phyloP scores from a whole-genome alignment of 2,113 vertebrate genomes.

The Oncorhynchus nerka region DNA sequence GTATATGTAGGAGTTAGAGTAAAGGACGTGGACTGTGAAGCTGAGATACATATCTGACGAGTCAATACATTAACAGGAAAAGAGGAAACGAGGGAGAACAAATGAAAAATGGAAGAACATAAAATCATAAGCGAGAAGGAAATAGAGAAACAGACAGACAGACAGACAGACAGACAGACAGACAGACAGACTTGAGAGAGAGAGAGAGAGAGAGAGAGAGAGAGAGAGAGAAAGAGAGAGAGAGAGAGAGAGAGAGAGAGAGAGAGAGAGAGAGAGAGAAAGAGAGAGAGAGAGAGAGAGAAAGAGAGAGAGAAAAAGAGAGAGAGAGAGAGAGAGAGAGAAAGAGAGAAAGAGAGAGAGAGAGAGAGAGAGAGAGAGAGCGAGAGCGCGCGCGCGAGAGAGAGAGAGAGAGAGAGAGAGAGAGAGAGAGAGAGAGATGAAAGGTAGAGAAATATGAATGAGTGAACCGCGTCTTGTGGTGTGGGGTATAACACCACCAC shows the following conservation, averaged over 20 bases:
- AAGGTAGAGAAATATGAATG: constrained; percentile 14
- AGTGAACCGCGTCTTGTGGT: neutral
- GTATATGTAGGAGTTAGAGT: neutral
- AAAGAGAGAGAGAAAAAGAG: neutral
- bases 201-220: neutral
- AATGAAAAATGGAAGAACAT: neutral
- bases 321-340: neutral
- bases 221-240: neutral
- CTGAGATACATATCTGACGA: neutral
- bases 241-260: neutral
- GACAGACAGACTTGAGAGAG: neutral
- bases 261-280: neutral
- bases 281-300: too few species aligned
- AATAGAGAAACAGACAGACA: neutral
- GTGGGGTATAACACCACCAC: constrained; percentile 20
- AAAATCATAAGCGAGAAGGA: neutral
- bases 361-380: neutral
- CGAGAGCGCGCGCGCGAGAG: neutral
- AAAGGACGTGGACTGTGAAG: constrained; percentile 9
- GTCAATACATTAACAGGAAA: neutral
- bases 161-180: neutral
- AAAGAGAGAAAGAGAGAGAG: neutral
- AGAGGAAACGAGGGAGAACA: neutral
- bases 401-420: neutral
- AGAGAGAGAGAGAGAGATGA: neutral